Evolutionary conservation across 2,888 invertebrate genomes (phyloP).

Genomic region (Lasioglossum malachurum): DNA sequence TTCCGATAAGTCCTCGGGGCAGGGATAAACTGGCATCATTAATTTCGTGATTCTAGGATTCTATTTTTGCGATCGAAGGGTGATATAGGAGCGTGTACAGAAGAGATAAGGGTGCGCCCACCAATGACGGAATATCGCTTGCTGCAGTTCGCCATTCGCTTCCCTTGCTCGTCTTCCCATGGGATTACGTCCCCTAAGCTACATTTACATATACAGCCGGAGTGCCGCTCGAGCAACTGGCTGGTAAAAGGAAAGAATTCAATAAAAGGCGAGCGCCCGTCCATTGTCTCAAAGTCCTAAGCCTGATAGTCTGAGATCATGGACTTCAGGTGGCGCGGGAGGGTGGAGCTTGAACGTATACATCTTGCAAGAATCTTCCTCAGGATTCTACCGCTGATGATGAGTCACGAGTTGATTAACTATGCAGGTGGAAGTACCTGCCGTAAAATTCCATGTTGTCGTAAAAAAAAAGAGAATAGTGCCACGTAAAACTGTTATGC

Average conservation of each 20-base stretch:
- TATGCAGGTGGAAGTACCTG: background rate
- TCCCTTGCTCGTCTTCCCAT: constrained; percentile 66
- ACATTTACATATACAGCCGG: constrained; percentile 79
- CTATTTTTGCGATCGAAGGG: constrained; percentile 67
- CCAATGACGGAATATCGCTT: constrained; percentile 67
- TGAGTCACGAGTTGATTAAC: constrained; percentile 6
- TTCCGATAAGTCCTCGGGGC: constrained; percentile 20
- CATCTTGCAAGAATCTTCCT: constrained; percentile 18
- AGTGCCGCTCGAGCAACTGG: constrained; percentile 55
- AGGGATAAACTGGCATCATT: constrained; percentile 44
- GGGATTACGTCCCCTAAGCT: constrained; percentile 77
- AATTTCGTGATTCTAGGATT: constrained; percentile 58
- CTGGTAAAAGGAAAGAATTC: constrained; percentile 76
- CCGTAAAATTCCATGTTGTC: background rate
- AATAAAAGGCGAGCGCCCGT: constrained; percentile 76
- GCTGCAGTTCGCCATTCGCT: constrained; percentile 60
- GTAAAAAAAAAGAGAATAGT: background rate
- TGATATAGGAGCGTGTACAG: constrained; percentile 68
- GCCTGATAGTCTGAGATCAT: constrained; percentile 58
- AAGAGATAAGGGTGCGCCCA: constrained; percentile 68
- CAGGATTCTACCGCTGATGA: background rate
- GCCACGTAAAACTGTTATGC: background rate
- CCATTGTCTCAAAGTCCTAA: constrained; percentile 77
- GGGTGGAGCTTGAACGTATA: constrained; percentile 2
- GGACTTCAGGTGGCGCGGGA: constrained; percentile 21